phyloP scores from a whole-genome alignment of 2,888 invertebrate species.

The Tenthredo livida region DNA sequence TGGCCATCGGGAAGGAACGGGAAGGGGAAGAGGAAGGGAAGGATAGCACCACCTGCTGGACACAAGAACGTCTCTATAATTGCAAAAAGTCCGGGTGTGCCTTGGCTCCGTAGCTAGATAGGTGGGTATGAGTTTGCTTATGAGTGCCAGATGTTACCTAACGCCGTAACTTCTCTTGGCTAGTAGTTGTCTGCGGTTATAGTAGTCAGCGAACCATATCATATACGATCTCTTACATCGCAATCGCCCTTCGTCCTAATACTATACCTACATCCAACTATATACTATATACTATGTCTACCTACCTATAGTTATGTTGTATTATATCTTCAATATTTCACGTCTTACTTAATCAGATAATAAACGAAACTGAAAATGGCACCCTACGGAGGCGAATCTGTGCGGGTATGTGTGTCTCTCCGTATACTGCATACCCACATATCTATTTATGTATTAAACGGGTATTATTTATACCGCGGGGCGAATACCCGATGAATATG shows the following conservation, averaged over 20 bases:
- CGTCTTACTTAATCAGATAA: not conserved
- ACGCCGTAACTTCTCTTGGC: slow-evolving; percentile 29
- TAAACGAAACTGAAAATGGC: not conserved
- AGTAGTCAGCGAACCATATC: not conserved
- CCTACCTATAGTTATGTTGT: not conserved
- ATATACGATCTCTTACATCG: not conserved
- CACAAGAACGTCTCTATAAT: slow-evolving; percentile 59
- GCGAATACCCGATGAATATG: slow-evolving; percentile 73
- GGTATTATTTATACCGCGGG: slow-evolving; percentile 75
- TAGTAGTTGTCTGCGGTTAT: slow-evolving; percentile 21
- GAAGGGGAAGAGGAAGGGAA: not conserved
- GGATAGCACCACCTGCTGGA: slow-evolving; percentile 36
- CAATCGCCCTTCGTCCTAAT: not conserved
- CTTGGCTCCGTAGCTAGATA: slow-evolving; percentile 17
- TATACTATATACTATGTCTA: not conserved
- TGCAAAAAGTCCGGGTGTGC: slow-evolving; percentile 58
- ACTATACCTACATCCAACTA: too few species aligned
- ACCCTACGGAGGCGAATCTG: not conserved
- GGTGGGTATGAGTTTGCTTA: slow-evolving; percentile 59
- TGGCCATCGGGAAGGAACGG: slow-evolving; percentile 13
- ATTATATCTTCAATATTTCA: not conserved
- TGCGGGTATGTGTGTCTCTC: not conserved
- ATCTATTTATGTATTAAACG: slow-evolving; percentile 77
- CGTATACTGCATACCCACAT: slow-evolving; percentile 64
- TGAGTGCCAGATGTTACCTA: slow-evolving; percentile 58